Percentiles rank a stretch among this genome's conserved stretches.
Conservation (phyloP, 2,113 vertebrate genomes). For the Tamias sibiricus region DNA sequence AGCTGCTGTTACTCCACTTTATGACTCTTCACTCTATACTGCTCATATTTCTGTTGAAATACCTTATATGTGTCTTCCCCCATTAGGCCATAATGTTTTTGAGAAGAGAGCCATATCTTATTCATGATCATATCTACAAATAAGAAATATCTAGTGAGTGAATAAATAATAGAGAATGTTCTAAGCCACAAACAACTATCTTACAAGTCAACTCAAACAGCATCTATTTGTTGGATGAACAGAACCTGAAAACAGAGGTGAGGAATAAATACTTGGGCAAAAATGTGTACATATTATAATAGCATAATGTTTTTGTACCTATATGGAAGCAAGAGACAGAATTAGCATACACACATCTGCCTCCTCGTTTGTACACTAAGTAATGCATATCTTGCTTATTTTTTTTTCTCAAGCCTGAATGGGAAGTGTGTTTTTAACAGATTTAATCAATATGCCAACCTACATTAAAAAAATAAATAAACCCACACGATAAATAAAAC, state of each 20-base stretch:
- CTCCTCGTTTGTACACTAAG: constrained; percentile 41
- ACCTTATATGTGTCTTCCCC: neutral
- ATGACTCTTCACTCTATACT: neutral
- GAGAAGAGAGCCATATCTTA: neutral
- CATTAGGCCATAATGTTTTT: neutral
- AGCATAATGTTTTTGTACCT: neutral
- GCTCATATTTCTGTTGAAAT: neutral
- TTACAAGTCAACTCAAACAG: neutral
- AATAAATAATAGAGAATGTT: constrained; percentile 9
- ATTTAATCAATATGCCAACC: constrained; percentile 66
- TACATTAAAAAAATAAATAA: constrained; percentile 79
- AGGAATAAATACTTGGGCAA: neutral
- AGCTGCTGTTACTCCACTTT: neutral
- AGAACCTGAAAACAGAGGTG: neutral
- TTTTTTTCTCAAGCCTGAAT: constrained; percentile 59
- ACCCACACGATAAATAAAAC: constrained; percentile 72
- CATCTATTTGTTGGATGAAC: neutral
- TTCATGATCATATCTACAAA: neutral
- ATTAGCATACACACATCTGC: neutral
- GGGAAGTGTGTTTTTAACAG: constrained; percentile 78
- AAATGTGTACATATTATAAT: neutral
- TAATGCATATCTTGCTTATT: constrained; percentile 37
- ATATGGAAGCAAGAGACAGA: neutral
- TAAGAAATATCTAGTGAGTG: neutral
- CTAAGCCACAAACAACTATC: neutral